Percentiles rank a stretch among this genome's conserved stretches.
phyloP scores from a whole-genome alignment of 2,797 vertebrate genomes.

The Threskiornis aethiopicus region DNA sequence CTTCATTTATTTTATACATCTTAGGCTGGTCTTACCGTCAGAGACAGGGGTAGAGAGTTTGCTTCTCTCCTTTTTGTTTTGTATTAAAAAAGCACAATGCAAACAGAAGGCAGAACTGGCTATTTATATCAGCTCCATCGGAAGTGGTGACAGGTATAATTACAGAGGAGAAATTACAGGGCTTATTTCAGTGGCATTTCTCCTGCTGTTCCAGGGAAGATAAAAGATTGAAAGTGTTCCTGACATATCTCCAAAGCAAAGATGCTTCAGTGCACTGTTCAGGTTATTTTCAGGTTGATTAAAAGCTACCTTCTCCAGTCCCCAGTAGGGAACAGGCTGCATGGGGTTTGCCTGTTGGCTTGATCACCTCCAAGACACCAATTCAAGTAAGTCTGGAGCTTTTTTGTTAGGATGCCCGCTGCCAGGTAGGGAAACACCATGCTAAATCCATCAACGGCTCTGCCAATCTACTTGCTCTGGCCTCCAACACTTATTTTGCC shows the following conservation, averaged over 20 bases:
- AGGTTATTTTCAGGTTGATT: conserved; percentile 73
- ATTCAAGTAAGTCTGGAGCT: not conserved
- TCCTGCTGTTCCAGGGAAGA: conserved; percentile 75
- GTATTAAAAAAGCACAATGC: conserved; percentile 44
- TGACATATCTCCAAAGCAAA: conserved; percentile 68
- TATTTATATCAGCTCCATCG: conserved; percentile 79
- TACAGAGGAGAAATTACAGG: conserved; percentile 80
- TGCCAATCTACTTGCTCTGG: not conserved
- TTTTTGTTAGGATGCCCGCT: not conserved
- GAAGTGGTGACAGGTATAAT: conserved; percentile 82
- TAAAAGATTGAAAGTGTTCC: conserved; percentile 77
- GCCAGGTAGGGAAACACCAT: not conserved
- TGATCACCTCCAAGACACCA: not conserved
- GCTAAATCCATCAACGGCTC: not conserved
- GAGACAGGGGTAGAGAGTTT: not conserved
- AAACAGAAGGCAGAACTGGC: conserved; percentile 69
- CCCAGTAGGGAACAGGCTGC: not conserved
- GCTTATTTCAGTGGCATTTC: conserved; percentile 75
- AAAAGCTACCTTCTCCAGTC: conserved; percentile 44
- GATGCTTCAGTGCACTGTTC: conserved; percentile 43
- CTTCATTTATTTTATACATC: not conserved
- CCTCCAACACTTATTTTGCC: not conserved
- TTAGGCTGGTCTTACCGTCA: not conserved
- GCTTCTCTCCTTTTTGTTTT: conserved; percentile 25
- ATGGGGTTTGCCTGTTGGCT: not conserved